A percentile compares a stretch with the other conserved stretches of the same genome.
phyloP scores from a whole-genome alignment of 2,797 vertebrate species.

The Diplodus puntazzo region DNA sequence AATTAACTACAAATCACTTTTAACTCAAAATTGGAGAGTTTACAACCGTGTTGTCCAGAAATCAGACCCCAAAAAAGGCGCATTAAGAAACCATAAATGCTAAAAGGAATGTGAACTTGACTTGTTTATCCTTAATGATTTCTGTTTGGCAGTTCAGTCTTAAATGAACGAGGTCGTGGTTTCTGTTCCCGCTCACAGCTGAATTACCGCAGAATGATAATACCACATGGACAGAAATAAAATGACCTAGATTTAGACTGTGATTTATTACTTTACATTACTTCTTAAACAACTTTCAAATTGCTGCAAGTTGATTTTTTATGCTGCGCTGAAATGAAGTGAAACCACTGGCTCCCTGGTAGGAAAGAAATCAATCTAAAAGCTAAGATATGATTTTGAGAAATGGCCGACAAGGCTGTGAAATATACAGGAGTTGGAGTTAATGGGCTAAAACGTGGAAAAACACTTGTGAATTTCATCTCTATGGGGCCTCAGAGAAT shows the following conservation, averaged over 20 bases:
- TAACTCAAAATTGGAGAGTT: background rate
- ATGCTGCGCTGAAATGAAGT: conserved; percentile 39
- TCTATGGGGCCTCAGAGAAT: conserved; percentile 19
- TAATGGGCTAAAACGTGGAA: conserved; percentile 53
- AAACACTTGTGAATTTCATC: conserved; percentile 43
- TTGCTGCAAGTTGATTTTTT: conserved; percentile 2
- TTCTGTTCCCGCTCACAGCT: conserved; percentile 10
- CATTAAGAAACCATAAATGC: background rate
- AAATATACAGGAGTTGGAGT: conserved; percentile 36
- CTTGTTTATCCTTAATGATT: background rate
- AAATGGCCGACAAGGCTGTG: conserved; percentile 21
- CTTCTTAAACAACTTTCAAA: conserved; percentile 31
- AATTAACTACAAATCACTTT: conserved; percentile 1
- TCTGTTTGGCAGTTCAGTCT: background rate
- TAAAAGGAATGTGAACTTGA: background rate
- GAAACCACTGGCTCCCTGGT: conserved; percentile 48
- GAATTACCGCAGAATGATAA: conserved; percentile 2
- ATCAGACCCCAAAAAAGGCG: background rate
- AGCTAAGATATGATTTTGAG: conserved; percentile 33
- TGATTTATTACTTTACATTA: conserved; percentile 6
- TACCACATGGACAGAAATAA: conserved; percentile 3
- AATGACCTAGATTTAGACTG: conserved; percentile 8
- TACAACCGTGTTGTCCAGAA: background rate
- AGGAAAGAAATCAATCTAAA: conserved; percentile 58
- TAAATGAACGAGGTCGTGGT: background rate